Conservation (phyloP, 2,797 vertebrate species). For the Smutsia temminckii region DNA sequence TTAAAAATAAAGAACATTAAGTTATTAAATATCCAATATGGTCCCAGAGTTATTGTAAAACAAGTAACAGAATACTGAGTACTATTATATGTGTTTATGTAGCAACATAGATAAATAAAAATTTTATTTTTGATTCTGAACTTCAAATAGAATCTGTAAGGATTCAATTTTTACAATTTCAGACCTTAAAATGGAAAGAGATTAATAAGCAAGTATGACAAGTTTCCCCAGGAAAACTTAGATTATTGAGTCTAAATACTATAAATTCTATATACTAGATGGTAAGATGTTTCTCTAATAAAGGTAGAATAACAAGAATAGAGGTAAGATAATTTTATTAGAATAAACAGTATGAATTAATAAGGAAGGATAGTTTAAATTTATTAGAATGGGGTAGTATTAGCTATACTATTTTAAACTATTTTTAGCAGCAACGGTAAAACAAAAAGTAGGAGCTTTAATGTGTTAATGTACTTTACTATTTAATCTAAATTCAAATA, state of each 20-base stretch:
- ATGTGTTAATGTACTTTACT: background rate
- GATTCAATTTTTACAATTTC: background rate
- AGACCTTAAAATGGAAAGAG: conserved; percentile 3
- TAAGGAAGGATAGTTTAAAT: background rate
- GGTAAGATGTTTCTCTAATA: background rate
- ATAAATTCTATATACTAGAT: background rate
- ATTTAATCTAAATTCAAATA: background rate
- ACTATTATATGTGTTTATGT: background rate
- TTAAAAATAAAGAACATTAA: conserved; percentile 66
- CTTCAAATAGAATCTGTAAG: background rate
- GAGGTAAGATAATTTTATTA: background rate
- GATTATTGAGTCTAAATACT: background rate
- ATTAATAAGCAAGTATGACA: background rate
- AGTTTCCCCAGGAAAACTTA: background rate
- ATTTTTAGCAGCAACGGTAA: background rate
- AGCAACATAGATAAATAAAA: background rate
- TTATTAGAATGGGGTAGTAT: background rate
- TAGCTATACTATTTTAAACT: background rate
- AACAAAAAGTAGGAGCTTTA: conserved; percentile 12
- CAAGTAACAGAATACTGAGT: background rate
- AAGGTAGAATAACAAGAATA: background rate
- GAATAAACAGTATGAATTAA: background rate
- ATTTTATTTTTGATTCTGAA: background rate
- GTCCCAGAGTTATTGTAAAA: conserved; percentile 1
- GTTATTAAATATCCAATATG: background rate